Conservation (phyloP, 1,140 invertebrate genomes). For the Drosophila subpulchrella region DNA sequence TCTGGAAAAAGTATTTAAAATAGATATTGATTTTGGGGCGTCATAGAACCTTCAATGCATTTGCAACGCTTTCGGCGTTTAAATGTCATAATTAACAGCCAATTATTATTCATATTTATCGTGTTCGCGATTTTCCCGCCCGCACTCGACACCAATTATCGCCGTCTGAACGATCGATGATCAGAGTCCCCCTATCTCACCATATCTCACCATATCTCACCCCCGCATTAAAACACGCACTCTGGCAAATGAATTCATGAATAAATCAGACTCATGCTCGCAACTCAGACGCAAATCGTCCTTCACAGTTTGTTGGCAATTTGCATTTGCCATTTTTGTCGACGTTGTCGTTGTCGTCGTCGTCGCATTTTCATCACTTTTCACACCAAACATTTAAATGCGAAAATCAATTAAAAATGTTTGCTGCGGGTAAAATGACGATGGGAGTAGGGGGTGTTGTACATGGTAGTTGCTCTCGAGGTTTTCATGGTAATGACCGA, state of each 20-base stretch:
- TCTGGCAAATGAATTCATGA: conserved; percentile 33
- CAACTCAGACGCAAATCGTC: conserved; percentile 31
- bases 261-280: conserved; percentile 39
- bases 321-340: conserved; percentile 54
- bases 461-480: conserved; percentile 7
- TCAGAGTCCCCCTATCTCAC: neutral
- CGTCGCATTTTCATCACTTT: conserved; percentile 49
- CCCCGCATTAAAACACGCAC: conserved; percentile 32
- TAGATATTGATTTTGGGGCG: no score
- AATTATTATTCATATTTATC: conserved; percentile 49
- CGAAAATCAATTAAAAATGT: conserved; percentile 78
- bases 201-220: conserved; percentile 5
- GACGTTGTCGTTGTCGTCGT: neutral
- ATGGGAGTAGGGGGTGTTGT: neutral
- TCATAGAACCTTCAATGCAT: neutral
- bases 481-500: conserved; percentile 71
- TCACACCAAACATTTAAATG: conserved; percentile 72
- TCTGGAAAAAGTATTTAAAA: no score
- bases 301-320: conserved; percentile 43
- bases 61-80: conserved; percentile 4
- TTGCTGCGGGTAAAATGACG: conserved; percentile 23
- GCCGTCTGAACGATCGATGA: conserved; percentile 37
- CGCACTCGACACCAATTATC: conserved; percentile 38
- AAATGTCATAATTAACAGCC: conserved; percentile 39
- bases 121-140: conserved; percentile 25